Base-by-base conservation (phyloP, 2,113 vertebrate genomes). In the Camelus bactrianus region DNA sequence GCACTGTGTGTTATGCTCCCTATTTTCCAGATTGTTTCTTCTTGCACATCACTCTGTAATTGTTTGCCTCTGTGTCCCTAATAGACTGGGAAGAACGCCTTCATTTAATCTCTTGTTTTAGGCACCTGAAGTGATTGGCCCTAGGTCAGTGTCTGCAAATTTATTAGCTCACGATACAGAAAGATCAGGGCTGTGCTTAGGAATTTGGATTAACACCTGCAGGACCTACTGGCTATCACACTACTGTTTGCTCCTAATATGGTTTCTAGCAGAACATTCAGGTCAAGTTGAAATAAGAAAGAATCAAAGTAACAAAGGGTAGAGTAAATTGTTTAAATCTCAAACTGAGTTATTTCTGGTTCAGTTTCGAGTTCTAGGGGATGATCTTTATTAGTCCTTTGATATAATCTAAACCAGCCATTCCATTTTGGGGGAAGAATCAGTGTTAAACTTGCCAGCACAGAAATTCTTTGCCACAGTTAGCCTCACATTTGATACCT, bases 291-390 rank as follows among this genome's bases (percentile, higher is more conserved):
- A 94, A 96, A 80, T 72, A 89, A 96, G 76, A 94, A 89, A 92
- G 32, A 91, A 69, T 72, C 35, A 72, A 13, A 95, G 50, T 81
- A 84, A 82, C 42, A 82, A 77, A 64, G 48, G 3, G 9, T 62
- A 76, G 65, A 69, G 46, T 87, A 89, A 95, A 89, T 94, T 82
- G 60, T 54, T 96, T 86, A 76, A 52, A 89, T 89, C 84, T 94
- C 65, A 96, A 65, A 46, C 38, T 65, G 48, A 80, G 15, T 93
- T 93, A 69, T 85, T 97, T 96, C 32, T 64, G 46, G 30, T 32
- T 97, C 52, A 48, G 24, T 67, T 92, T 92, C 4, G 16, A 79
- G 58, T 80, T 85, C 84, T 96, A 76, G 22, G 50, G 83, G 35
- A 54, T 64, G 50, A 48, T 50, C n/a, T 79, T 92, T 92, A 79